A percentile compares a stretch with the other conserved stretches of the same genome.
Conservation (phyloP, 2,113 vertebrate genomes). For the pig (Sus scrofa) region T2T-Sscrofa CM000818.6:129723001-129723500, state of each 20-base stretch:
- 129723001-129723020: background rate
- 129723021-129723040: background rate
- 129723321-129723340: slow-evolving; percentile 62
- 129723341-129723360: slow-evolving; percentile 70
- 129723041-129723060: background rate
- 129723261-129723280: slow-evolving; percentile 59
- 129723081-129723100: background rate
- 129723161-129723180: background rate
- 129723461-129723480: slow-evolving; percentile 51
- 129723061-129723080: background rate
- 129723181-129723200: background rate
- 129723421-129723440: slow-evolving; percentile 78
- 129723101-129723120: accelerated
- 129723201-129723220: background rate
- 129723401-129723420: slow-evolving; percentile 85
- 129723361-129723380: slow-evolving; percentile 83
- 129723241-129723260: background rate
- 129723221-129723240: background rate
- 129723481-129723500: background rate
- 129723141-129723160: accelerated
- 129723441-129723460: slow-evolving; percentile 69
- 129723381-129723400: slow-evolving; percentile 80
- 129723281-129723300: slow-evolving; percentile 78
- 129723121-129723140: background rate
- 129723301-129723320: background rate